Conservation (phyloP, 2,113 vertebrate species). For the Crotalus viridis region DNA sequence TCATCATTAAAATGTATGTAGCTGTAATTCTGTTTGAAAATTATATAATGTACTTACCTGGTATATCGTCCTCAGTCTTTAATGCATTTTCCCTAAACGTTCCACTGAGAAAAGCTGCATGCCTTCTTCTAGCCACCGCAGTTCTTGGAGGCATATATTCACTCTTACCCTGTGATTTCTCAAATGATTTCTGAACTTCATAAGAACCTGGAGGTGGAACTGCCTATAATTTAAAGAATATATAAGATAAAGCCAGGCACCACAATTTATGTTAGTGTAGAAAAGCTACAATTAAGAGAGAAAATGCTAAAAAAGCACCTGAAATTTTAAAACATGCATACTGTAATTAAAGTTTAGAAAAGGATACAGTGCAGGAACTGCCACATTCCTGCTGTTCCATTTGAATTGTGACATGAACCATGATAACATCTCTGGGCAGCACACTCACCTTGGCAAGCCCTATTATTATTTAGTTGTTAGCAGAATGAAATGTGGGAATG, state of each 20-base stretch:
- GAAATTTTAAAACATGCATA: not conserved
- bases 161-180: slow-evolving; percentile 63
- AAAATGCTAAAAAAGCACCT: not conserved
- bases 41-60: slow-evolving; percentile 52
- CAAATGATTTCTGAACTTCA: slow-evolving; percentile 71
- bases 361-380: not conserved
- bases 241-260: not conserved
- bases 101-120: slow-evolving; percentile 74
- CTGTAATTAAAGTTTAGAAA: not conserved
- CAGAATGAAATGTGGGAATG: not conserved
- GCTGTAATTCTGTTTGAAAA: not conserved
- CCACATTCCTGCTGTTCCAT: not conserved
- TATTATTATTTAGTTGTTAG: not conserved
- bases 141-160: slow-evolving; percentile 63
- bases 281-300: not conserved
- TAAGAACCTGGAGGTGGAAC: slow-evolving; percentile 74
- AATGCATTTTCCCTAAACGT: slow-evolving; percentile 48
- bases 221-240: slow-evolving; percentile 61
- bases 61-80: slow-evolving; percentile 3
- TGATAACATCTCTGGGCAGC: not conserved
- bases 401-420: not conserved
- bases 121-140: slow-evolving; percentile 65
- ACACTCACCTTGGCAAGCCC: not conserved
- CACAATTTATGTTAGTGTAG: not conserved
- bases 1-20: not conserved